Evolutionary conservation across 2,888 invertebrate genomes (phyloP), one percentile per base, ranked within the genome.

Genomic region (Xestoiulus laeticollis): DNA sequence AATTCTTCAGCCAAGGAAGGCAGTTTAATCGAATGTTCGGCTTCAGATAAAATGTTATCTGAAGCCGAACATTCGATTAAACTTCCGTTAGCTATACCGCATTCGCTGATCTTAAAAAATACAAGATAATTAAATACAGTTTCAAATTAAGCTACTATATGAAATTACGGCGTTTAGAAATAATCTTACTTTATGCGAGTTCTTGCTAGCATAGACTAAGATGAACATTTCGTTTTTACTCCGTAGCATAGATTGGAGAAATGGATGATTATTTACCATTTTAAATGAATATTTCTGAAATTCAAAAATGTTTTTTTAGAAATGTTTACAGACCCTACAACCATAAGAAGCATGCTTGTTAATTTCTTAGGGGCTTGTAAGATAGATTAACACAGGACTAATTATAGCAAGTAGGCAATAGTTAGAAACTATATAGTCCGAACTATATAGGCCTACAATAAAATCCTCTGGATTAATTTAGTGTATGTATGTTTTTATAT

Each of bases 231-330:
- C 86, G 10, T 26, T 30, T 59, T 84, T 84, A 19, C 33, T 53
- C 32, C 3, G 14, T 8, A 86, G 26, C 86, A 86, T 48, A 19
- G 30, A 59, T 33, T 86, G 44, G 19, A 53, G 68, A 26, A 59
- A 22, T 2, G 12, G 68, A n/a, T 32, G 59, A 30, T 32, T 33
- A 3, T 32, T 86, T 2, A 68, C 8, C 48, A 68, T 0, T 68
- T 86, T 33, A 8, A 86, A 68, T 22, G 48, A 86, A 32, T 86
- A 86, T 30, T 53, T 59, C 86, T 86, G 68, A 68, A 86, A 85
- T 33, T 22, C 8, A 68, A 22, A 68, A 8, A 68, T 68, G 26
- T 68, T 2, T 22, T 68, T 22, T 68, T n/a, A 5, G 8, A 68
- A 38, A 38, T 6, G 33, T 38, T 38, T 2, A 6, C 33, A 6